phyloP scores from a whole-genome alignment of 2,888 invertebrate species.

The Lasioglossum morio region DNA sequence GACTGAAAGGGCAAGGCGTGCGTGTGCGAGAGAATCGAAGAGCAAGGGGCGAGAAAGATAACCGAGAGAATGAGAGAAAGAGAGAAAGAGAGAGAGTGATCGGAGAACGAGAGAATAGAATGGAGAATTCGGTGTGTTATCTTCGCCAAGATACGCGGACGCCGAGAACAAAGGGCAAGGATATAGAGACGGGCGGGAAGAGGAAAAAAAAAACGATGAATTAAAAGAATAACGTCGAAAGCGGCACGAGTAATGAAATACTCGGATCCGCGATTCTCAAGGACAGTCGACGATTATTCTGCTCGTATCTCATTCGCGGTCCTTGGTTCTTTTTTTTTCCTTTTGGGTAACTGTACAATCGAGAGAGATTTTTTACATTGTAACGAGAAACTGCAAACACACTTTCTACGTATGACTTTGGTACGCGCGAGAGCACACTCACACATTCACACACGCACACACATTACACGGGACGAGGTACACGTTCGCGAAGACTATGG shows the following conservation, averaged over 20 bases:
- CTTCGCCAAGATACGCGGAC: conserved; percentile 50
- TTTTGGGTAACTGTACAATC: conserved; percentile 74
- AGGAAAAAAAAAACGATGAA: conserved; percentile 42
- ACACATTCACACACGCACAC: background rate
- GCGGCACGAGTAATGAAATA: conserved; percentile 57
- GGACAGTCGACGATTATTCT: conserved; percentile 69
- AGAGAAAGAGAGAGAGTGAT: conserved; percentile 44
- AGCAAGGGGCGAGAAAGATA: conserved; percentile 13
- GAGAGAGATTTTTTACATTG: conserved; percentile 69
- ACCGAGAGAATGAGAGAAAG: conserved; percentile 51
- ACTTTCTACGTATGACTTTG: conserved; percentile 66
- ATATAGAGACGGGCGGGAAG: conserved; percentile 36
- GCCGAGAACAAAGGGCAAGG: conserved; percentile 36
- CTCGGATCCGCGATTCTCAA: conserved; percentile 65
- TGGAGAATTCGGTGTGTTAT: conserved; percentile 39
- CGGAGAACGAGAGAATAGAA: conserved; percentile 36
- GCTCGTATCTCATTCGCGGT: conserved; percentile 75
- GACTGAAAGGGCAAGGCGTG: conserved; percentile 30
- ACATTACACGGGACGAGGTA: conserved; percentile 45
- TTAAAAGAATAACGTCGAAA: conserved; percentile 32
- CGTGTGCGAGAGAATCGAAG: conserved; percentile 28
- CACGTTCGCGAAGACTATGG: background rate
- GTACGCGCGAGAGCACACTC: conserved; percentile 67
- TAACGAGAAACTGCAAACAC: conserved; percentile 77
- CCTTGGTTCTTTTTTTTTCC: conserved; percentile 69